Evolutionary conservation across 2,113 vertebrate genomes (phyloP).

Genomic region (Sebastes schlegelii): DNA sequence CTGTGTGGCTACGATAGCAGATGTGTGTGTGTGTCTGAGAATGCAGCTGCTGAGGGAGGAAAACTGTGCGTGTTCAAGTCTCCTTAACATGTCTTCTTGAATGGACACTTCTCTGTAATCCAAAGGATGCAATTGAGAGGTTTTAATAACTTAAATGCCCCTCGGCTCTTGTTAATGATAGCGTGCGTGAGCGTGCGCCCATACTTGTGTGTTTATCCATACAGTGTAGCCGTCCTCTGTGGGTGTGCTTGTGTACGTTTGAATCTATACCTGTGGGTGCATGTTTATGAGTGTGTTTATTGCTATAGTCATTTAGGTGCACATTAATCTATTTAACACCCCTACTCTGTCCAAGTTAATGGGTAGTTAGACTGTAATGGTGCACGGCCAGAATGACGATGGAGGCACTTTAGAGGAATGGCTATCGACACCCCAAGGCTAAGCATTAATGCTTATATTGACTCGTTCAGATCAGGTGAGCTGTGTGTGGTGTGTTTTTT

Average conservation of each 20-base stretch:
- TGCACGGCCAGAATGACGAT: conserved; percentile 69
- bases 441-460: conserved; percentile 65
- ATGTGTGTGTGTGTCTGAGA: not conserved
- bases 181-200: not conserved
- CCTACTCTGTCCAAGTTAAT: conserved; percentile 73
- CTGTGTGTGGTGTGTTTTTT: conserved; percentile 51
- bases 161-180: conserved; percentile 49
- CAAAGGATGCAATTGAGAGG: conserved; percentile 54
- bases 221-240: conserved; percentile 13
- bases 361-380: conserved; percentile 75
- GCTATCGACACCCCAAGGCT: conserved; percentile 72
- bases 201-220: conserved; percentile 31
- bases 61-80: conserved; percentile 1
- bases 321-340: conserved; percentile 75
- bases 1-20: conserved; percentile 2
- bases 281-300: conserved; percentile 77
- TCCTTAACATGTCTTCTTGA: conserved; percentile 35
- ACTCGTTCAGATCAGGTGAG: conserved; percentile 63
- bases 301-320: conserved; percentile 68
- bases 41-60: not conserved
- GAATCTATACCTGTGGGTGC: conserved; percentile 71
- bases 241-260: conserved; percentile 27
- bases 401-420: conserved; percentile 68
- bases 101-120: conserved; percentile 42
- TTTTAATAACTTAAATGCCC: conserved; percentile 68